Evolutionary conservation across 2,888 invertebrate species (phyloP), one percentile per base, ranked within the genome.

Genomic region (Chloroclysta siterata): DNA sequence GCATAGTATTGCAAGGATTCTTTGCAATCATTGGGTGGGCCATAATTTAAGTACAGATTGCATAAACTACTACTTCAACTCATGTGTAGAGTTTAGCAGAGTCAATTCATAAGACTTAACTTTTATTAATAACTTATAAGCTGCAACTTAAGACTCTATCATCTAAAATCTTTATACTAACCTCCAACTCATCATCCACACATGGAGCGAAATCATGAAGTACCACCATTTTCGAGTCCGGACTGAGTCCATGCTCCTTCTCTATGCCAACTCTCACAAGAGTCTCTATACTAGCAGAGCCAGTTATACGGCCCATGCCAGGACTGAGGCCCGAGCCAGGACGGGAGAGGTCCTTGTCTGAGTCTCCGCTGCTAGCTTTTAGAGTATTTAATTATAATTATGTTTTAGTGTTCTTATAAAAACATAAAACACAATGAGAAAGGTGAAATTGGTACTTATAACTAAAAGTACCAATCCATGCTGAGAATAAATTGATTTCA

Each of bases 151-250:
- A n/a, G n/a, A n/a, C n/a, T n/a, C n/a, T n/a, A n/a, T n/a, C n/a
- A n/a, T n/a, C n/a, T n/a, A 39, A 3, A 39, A 11, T 8, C 0
- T 10, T 17, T 51, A 53, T 44, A 62, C 56, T 50, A 56, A 97
- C 97, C 93, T 97, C 97, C 50, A 99, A 93, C 83, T 99, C 98
- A 87, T 98, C 98, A 83, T 98, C 98, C 0, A 98, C 98, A 83
- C 98, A 98, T 0, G 98, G 98, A 13, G 97, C 97, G 84, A 99
- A 99, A 84, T 98, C 98, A 84, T 98, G 98, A 10, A 98, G 92
- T 42, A 98, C 98, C 66, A 98, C 97, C 98, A 98, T 98, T 93
- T 98, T 98, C 54, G 97, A 98, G 82, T 98, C 98, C 0, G 98
- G 98, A 69, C 98, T 97, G 7, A 98, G 91, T 0, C 97, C 97